Conservation (phyloP, 2,888 invertebrate genomes). For the Stictocephala bisonia region DNA sequence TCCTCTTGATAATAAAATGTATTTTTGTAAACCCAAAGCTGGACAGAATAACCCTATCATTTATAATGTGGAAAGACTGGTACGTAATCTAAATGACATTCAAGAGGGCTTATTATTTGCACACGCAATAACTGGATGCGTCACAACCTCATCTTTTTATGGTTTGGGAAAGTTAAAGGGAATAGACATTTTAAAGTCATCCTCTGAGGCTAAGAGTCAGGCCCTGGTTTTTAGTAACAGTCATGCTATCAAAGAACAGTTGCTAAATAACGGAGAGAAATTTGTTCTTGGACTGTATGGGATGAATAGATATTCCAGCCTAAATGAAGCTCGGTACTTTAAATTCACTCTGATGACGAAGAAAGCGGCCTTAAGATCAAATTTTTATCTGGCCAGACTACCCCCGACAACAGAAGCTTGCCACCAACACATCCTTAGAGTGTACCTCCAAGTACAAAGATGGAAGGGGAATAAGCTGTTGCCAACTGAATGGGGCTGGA, state of each 20-base stretch:
- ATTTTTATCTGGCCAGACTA: background rate
- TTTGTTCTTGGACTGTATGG: background rate
- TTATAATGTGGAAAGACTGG: background rate
- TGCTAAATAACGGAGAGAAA: background rate
- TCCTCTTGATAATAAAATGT: background rate
- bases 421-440: slow-evolving; percentile 5
- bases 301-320: background rate
- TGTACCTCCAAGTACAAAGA: background rate
- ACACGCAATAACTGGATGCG: slow-evolving; percentile 8
- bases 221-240: background rate
- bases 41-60: background rate
- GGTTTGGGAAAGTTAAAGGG: background rate
- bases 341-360: background rate
- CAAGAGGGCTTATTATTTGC: background rate
- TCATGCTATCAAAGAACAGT: background rate
- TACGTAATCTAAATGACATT: background rate
- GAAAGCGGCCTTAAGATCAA: slow-evolving; percentile 8
- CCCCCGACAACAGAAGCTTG: slow-evolving; percentile 7
- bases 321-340: background rate
- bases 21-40: background rate
- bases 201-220: background rate
- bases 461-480: background rate
- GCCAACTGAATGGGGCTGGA: background rate
- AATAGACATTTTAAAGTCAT: background rate
- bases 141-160: background rate